Evolutionary conservation across 2,888 invertebrate species (phyloP).

Genomic region (Protodeltote pygarga): DNA sequence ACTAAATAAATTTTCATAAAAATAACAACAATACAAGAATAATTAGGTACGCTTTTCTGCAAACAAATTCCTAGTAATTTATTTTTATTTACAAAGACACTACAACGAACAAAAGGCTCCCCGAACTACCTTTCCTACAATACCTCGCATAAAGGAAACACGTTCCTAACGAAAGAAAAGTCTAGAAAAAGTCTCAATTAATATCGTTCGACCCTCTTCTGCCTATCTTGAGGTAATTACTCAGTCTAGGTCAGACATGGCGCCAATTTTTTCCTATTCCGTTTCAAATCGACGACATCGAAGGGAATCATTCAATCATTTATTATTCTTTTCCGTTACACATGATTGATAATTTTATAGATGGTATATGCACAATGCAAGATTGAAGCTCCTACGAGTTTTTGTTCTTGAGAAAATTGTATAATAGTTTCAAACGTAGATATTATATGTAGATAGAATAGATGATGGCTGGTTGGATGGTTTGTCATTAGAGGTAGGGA

Average conservation of each 20-base stretch:
- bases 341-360: constrained; percentile 35
- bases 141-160: constrained; percentile 9
- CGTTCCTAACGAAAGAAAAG: constrained; percentile 15
- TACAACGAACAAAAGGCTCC: neutral
- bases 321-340: constrained; percentile 35
- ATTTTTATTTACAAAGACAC: neutral
- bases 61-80: too few species aligned
- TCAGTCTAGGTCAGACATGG: constrained; percentile 39
- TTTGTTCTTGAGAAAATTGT: too few species aligned
- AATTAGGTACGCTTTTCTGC: too few species aligned
- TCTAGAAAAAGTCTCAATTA: constrained; percentile 34
- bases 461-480: too few species aligned
- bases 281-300: constrained; percentile 24
- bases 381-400: constrained; percentile 1
- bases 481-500: too few species aligned
- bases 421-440: too few species aligned
- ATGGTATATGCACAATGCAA: too few species aligned
- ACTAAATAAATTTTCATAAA: too few species aligned
- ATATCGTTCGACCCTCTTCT: constrained; percentile 17
- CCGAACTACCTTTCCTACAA: neutral
- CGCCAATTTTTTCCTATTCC: constrained; percentile 39
- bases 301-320: constrained; percentile 25
- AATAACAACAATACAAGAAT: too few species aligned
- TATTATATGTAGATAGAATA: too few species aligned
- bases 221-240: constrained; percentile 18